These are phyloP conservation scores for Aporophyla lueneburgensis DNA, from an alignment of 2,888 invertebrate genomes.

Conservation along the genomic window DNA sequence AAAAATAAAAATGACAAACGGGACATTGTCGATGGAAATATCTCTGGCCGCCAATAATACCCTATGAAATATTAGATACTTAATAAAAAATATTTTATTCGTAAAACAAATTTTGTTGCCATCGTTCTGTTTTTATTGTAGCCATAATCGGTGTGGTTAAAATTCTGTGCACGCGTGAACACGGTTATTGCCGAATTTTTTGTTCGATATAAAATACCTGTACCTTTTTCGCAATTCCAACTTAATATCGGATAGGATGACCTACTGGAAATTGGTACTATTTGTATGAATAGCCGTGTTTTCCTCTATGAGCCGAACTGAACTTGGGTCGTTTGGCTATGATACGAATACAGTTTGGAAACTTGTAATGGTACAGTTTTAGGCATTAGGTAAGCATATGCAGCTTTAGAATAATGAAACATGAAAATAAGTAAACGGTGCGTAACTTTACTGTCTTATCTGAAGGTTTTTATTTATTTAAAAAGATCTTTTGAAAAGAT, in stretches of 20 bases:
- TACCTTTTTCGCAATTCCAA: slow-evolving; percentile 60
- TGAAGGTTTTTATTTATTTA: too few species aligned
- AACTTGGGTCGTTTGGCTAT: slow-evolving; percentile 18
- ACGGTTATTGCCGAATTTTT: slow-evolving; percentile 54
- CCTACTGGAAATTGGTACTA: slow-evolving; percentile 49
- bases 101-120: slow-evolving; percentile 53
- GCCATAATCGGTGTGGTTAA: slow-evolving; percentile 51
- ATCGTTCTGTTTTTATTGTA: slow-evolving; percentile 53
- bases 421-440: background rate
- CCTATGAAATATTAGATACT: slow-evolving; percentile 57
- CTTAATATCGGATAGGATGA: slow-evolving; percentile 57
- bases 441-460: too few species aligned
- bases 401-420: background rate
- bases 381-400: background rate
- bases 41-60: slow-evolving; percentile 43
- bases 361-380: slow-evolving; percentile 6
- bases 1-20: slow-evolving; percentile 53
- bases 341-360: slow-evolving; percentile 22
- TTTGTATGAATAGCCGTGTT: slow-evolving; percentile 47
- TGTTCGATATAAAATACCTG: slow-evolving; percentile 50
- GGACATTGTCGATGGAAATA: slow-evolving; percentile 38
- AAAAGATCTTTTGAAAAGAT: too few species aligned
- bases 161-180: slow-evolving; percentile 53
- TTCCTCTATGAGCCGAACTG: slow-evolving; percentile 25
- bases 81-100: slow-evolving; percentile 54